phyloP scores from a whole-genome alignment of 1,140 invertebrate species.

The Zaprionus davidi region DNA sequence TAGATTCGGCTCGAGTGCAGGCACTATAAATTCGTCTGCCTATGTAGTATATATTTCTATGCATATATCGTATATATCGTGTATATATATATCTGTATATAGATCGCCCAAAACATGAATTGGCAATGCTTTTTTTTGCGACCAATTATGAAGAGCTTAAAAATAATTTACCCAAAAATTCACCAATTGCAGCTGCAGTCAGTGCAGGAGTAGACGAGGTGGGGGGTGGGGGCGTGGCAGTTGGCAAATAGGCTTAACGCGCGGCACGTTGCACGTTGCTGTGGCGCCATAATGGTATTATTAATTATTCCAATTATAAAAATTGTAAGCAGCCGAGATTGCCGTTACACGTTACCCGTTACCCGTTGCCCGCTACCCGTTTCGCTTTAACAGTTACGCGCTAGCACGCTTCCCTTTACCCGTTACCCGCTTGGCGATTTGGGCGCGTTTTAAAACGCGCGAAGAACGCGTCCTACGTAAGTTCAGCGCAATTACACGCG shows the following conservation, averaged over 20 bases:
- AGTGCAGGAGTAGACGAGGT: too few relatives aligned
- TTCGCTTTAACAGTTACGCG: constrained; percentile 53
- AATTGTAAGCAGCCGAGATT: constrained; percentile 78
- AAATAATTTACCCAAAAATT: constrained; percentile 64
- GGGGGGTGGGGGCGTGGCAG: not conserved
- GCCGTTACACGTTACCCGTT: constrained; percentile 54
- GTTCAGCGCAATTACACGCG: constrained; percentile 70
- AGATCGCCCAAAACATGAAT: constrained; percentile 5
- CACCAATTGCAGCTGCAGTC: constrained; percentile 32
- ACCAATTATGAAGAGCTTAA: constrained; percentile 69
- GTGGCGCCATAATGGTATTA: constrained; percentile 77
- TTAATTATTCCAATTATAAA: constrained; percentile 84
- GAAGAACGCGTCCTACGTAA: constrained; percentile 44
- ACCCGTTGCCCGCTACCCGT: constrained; percentile 10
- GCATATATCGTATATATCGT: not conserved
- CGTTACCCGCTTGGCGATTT: constrained; percentile 34
- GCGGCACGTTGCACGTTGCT: constrained; percentile 38
- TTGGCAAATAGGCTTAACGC: constrained; percentile 80
- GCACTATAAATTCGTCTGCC: not conserved
- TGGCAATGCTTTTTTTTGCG: constrained; percentile 33
- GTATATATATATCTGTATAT: not conserved
- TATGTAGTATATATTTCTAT: not conserved
- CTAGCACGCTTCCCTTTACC: not conserved
- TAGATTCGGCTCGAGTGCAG: constrained; percentile 16
- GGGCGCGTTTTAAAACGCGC: constrained; percentile 59